Conservation (phyloP, 2,888 invertebrate species). For the Lasioglossum calceatum region DNA sequence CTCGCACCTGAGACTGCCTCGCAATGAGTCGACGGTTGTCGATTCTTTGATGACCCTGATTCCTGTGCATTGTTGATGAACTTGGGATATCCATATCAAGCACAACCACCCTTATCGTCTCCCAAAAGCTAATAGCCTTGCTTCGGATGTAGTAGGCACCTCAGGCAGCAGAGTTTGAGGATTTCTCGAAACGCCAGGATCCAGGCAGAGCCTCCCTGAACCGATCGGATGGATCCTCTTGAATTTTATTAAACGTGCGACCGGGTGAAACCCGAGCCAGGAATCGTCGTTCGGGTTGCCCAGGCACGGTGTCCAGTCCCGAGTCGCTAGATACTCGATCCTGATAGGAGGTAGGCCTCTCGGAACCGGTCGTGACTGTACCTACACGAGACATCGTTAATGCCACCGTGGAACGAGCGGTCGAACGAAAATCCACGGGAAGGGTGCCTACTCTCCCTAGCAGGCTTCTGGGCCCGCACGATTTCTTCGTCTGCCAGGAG, state of each 20-base stretch:
- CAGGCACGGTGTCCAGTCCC: conserved; percentile 51
- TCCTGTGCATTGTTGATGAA: not conserved
- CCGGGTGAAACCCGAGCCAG: conserved; percentile 51
- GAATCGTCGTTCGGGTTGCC: conserved; percentile 56
- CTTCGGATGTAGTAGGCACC: not conserved
- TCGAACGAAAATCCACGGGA: conserved; percentile 64
- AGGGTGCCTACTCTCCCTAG: conserved; percentile 50
- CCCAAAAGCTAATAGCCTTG: not conserved
- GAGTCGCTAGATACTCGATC: conserved; percentile 65
- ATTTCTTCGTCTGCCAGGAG: conserved; percentile 53
- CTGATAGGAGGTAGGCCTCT: conserved; percentile 68
- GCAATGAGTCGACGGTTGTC: not conserved
- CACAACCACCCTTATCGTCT: not conserved
- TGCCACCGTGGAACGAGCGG: conserved; percentile 68
- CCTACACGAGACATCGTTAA: conserved; percentile 76
- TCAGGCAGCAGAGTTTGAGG: not conserved
- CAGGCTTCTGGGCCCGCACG: conserved; percentile 42
- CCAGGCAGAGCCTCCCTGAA: not conserved
- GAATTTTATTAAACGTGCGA: not conserved
- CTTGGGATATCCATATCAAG: no score
- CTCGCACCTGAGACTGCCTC: not conserved
- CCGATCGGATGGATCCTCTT: not conserved
- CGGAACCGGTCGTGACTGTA: conserved; percentile 80
- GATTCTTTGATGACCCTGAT: not conserved
- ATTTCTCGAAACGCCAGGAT: not conserved